Evolutionary conservation across 2,888 invertebrate genomes (phyloP).

Genomic region (Caenorhabditis virilis): DNA sequence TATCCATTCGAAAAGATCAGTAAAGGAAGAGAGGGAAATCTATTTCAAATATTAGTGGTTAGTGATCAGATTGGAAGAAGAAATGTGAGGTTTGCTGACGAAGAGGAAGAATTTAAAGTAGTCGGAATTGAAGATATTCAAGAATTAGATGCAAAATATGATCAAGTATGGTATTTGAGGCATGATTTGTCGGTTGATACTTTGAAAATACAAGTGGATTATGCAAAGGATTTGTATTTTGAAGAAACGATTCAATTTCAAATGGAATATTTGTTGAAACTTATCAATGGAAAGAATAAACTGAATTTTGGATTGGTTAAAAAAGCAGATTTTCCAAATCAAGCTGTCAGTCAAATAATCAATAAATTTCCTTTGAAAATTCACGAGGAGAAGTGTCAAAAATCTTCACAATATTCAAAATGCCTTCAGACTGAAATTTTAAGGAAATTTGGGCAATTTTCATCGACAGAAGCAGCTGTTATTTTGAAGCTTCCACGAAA

Average conservation of each 20-base stretch:
- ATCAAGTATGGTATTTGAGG: slow-evolving; percentile 23
- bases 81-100: not conserved
- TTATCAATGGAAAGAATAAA: not conserved
- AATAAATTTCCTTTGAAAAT: no score
- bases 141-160: slow-evolving; percentile 12
- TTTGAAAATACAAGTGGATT: not conserved
- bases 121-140: not conserved
- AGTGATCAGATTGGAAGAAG: slow-evolving; percentile 17
- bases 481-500: slow-evolving; percentile 10
- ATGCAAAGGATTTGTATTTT: not conserved
- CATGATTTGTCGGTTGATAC: not conserved
- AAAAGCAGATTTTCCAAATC: not conserved
- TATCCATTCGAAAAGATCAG: no score
- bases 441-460: not conserved
- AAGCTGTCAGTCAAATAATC: not conserved
- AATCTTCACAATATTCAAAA: not conserved
- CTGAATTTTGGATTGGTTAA: not conserved
- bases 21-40: not conserved
- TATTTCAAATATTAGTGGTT: slow-evolving; percentile 20
- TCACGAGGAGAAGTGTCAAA: no score
- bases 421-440: no score
- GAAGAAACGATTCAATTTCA: not conserved
- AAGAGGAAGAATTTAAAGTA: no score
- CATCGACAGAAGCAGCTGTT: slow-evolving; percentile 8
- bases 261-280: no score